Evolutionary conservation across 2,113 vertebrate genomes (phyloP), one percentile per base, ranked within the genome.

Genomic region (Silurus glanis): DNA sequence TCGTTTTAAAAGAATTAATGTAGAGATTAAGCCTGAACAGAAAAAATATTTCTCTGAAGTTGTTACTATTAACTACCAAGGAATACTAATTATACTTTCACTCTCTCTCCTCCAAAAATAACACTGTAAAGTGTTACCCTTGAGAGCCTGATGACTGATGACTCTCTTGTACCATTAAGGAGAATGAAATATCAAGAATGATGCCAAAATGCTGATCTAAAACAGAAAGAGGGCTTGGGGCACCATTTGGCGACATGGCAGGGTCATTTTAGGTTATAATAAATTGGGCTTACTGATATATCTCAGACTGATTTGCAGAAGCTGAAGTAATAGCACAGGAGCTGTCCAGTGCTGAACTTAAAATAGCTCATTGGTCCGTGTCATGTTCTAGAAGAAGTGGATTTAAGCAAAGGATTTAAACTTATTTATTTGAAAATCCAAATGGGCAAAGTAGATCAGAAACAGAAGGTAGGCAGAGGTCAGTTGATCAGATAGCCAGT

Each of bases 301-400:
- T 23, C 47, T 23, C 47, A 5, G 9, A 74, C 9, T 71, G 67
- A 16, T 58, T 16, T 58, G 13, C 71, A 51, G 71, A 51, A 21
- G 2, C 10, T 51, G 47, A 75, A 53, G 7, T 21, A 53, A 9
- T 25, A 69, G 51, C 16, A 9, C 4, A 69, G 47, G 81, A 55
- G 49, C 64, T 83, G 81, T 69, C 81, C 64, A 69, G 81, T 83
- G 81, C 81, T 83, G 81, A 83, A 69, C 16, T 56, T 17, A 19
- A 69, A 21, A 69, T 28, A 3, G 9, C 47, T 75, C 21, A 75
- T 47, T 19, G 69, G 37, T 10, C 49, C 14, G 72, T 49, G 45
- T 13, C 47, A 75, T 75, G 21, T 19, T 19, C 8, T 51, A 47
- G 4, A 75, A 51, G 21, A 53, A 51, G 17, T 74, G 67, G 28